These are phyloP conservation scores for Metacarcinus magister DNA, from an alignment of 2,888 invertebrate genomes.

Conservation along the genomic window DNA sequence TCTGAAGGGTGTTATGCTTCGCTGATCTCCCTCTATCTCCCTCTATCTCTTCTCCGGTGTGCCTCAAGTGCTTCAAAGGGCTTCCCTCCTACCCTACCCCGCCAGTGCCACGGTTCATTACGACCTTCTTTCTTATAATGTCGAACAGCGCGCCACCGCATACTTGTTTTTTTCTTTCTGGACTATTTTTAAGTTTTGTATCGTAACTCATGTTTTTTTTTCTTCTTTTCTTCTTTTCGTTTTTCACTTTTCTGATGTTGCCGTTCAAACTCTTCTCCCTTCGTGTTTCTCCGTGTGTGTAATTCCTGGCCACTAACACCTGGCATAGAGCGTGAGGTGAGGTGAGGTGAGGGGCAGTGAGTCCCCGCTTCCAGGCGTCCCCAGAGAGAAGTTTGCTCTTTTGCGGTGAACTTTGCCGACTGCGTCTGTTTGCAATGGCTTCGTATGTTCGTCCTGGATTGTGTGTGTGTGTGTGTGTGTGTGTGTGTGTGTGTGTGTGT, in stretches of 20 bases:
- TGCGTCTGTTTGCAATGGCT: neutral
- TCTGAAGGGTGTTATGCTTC: neutral
- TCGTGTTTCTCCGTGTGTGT: neutral
- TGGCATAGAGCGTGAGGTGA: neutral
- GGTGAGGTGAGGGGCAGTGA: neutral
- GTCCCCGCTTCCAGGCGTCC: neutral
- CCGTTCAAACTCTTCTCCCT: neutral
- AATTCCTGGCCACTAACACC: neutral
- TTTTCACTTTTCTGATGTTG: neutral
- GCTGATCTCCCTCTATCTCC: conserved; percentile 1
- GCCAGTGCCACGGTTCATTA: neutral
- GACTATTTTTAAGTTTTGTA: neutral
- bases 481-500: conserved; percentile 62
- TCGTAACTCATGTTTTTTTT: neutral
- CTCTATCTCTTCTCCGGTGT: neutral
- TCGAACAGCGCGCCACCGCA: neutral
- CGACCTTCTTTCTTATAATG: neutral
- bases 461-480: conserved; percentile 56
- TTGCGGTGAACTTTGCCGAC: conserved; percentile 20
- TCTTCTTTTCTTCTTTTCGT: neutral
- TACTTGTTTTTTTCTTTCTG: neutral
- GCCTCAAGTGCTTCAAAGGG: conserved; percentile 2
- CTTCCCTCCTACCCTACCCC: neutral
- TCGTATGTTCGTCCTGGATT: conserved; percentile 18
- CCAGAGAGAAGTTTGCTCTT: conserved; percentile 20